Conservation (phyloP, 1,140 invertebrate species). For the Diorhabda sublineata region DNA sequence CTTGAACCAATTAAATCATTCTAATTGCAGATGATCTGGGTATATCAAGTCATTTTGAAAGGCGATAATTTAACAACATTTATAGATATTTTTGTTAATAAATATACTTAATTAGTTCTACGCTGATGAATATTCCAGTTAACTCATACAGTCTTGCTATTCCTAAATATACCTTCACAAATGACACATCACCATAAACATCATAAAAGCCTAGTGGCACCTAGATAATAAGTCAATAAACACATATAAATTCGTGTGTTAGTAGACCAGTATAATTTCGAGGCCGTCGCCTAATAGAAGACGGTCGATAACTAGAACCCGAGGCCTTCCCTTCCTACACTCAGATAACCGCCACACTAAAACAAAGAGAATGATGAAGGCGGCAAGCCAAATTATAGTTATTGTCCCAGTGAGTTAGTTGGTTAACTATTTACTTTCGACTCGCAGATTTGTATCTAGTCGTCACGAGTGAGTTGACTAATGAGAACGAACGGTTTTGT, state of each 20-base stretch:
- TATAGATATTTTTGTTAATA: too few species aligned
- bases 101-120: too few species aligned
- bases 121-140: too few species aligned
- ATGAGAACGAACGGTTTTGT: neutral
- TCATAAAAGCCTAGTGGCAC: neutral
- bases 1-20: too few species aligned
- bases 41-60: too few species aligned
- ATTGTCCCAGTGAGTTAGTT: slow-evolving; percentile 6
- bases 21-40: too few species aligned
- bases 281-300: neutral
- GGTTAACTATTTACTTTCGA: neutral
- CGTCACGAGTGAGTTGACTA: neutral
- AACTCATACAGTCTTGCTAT: too few species aligned
- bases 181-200: too few species aligned
- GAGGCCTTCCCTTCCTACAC: neutral
- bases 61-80: too few species aligned
- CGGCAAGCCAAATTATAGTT: slow-evolving; percentile 6
- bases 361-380: slow-evolving; percentile 11
- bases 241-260: neutral
- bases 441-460: neutral
- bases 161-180: too few species aligned
- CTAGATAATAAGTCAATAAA: neutral
- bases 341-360: slow-evolving; percentile 4
- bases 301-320: neutral
- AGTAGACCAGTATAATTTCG: neutral